Evolutionary conservation across 1,140 invertebrate species (phyloP).

Genomic region (Andrena cerasifolii): DNA sequence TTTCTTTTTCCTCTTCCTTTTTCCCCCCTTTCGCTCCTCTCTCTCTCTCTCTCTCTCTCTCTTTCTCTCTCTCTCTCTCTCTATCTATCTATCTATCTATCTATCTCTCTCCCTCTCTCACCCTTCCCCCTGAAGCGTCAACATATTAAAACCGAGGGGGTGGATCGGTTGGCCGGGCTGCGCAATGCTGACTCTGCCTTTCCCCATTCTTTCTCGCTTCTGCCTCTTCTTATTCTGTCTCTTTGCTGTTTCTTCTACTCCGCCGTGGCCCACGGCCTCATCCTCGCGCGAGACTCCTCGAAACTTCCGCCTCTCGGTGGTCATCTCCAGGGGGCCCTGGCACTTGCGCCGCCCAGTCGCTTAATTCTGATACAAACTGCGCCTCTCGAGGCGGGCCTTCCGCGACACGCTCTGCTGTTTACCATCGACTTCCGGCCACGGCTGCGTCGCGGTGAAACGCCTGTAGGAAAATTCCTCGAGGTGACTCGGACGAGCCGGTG

Average conservation of each 20-base stretch:
- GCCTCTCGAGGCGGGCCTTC: not conserved
- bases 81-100: constrained; percentile 49
- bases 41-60: constrained; percentile 58
- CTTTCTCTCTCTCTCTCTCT: constrained; percentile 61
- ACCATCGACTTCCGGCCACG: not conserved
- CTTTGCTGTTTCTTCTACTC: constrained; percentile 38
- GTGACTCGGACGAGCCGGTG: not conserved
- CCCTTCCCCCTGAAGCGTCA: constrained; percentile 74
- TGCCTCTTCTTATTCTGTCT: constrained; percentile 23
- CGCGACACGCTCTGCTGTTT: not conserved
- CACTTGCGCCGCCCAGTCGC: constrained; percentile 16
- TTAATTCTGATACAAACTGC: constrained; percentile 46
- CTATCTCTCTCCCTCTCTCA: constrained; percentile 56
- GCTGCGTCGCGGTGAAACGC: no score
- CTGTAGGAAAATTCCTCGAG: not conserved
- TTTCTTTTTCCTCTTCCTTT: constrained; percentile 76
- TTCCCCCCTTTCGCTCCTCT: constrained; percentile 62
- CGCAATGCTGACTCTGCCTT: constrained; percentile 76
- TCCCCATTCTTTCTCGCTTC: constrained; percentile 45
- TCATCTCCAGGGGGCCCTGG: constrained; percentile 19
- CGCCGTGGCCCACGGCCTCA: constrained; percentile 40
- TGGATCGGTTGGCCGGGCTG: constrained; percentile 64
- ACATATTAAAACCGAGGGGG: constrained; percentile 76
- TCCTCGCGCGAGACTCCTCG: constrained; percentile 39
- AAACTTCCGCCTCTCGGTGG: constrained; percentile 40